Conservation (phyloP, 2,888 invertebrate genomes). For the Pheosia gnoma region DNA sequence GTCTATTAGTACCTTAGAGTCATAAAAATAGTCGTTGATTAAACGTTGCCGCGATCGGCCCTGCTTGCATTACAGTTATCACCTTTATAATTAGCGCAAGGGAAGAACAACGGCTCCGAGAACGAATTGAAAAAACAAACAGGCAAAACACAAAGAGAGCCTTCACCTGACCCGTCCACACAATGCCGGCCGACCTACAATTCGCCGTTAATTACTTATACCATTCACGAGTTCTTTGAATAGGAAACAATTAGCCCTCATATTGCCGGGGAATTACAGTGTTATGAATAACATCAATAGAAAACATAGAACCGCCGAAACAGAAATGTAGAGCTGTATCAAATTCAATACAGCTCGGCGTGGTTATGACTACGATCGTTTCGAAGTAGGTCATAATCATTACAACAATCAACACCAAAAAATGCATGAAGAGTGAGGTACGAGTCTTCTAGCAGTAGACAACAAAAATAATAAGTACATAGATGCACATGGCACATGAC, state of each 20-base stretch:
- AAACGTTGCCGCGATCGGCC: conserved; percentile 34
- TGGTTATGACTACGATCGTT: conserved; percentile 50
- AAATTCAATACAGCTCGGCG: conserved; percentile 59
- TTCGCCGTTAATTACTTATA: conserved; percentile 72
- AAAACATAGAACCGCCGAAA: not conserved
- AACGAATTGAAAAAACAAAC: conserved; percentile 75
- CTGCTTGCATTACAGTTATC: conserved; percentile 61
- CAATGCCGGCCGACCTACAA: conserved; percentile 72
- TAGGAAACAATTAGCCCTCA: conserved; percentile 58
- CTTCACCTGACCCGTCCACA: conserved; percentile 69
- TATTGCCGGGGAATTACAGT: conserved; percentile 43
- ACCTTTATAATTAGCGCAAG: conserved; percentile 62
- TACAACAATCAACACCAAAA: conserved; percentile 71
- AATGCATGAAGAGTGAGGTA: conserved; percentile 47
- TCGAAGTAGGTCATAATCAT: conserved; percentile 71
- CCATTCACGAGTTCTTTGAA: conserved; percentile 63
- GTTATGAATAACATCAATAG: conserved; percentile 28
- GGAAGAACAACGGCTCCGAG: conserved; percentile 48
- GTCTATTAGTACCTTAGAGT: conserved; percentile 5
- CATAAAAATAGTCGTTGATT: conserved; percentile 51
- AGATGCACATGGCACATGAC: conserved; percentile 56
- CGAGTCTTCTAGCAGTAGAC: conserved; percentile 37
- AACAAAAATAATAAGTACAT: conserved; percentile 41
- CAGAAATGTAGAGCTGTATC: not conserved
- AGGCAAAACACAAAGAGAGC: conserved; percentile 69